Evolutionary conservation across 2,888 invertebrate species (phyloP).

Genomic region (Pterostichus madidus): DNA sequence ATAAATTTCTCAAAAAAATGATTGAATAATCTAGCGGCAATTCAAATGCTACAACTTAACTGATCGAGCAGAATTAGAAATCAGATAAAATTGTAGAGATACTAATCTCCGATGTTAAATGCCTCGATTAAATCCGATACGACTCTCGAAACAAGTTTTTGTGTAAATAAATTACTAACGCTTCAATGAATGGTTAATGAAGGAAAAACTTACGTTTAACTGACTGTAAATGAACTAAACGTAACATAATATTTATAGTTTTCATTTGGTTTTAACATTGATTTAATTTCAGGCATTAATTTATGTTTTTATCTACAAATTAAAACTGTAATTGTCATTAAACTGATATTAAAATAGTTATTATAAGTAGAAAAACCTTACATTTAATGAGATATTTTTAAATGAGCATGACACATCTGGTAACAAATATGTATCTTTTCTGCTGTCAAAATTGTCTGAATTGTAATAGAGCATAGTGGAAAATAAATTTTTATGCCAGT

Average conservation of each 20-base stretch:
- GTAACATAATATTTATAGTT: conserved; percentile 40
- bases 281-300: background rate
- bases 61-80: conserved; percentile 37
- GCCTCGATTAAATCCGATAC: conserved; percentile 40
- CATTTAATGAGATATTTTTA: too few species aligned
- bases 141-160: conserved; percentile 45
- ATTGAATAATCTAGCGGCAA: conserved; percentile 1
- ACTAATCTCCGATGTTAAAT: conserved; percentile 46
- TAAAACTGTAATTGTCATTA: too few species aligned
- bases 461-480: too few species aligned
- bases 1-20: background rate
- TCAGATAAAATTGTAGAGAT: conserved; percentile 37
- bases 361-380: too few species aligned
- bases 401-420: too few species aligned
- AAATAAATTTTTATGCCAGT: too few species aligned
- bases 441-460: too few species aligned
- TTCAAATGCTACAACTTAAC: conserved; percentile 1
- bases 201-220: conserved; percentile 33
- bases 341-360: too few species aligned
- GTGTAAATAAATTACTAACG: conserved; percentile 47
- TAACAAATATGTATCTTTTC: too few species aligned
- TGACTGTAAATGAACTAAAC: conserved; percentile 30
- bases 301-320: too few species aligned
- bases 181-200: conserved; percentile 48
- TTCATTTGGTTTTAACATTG: conserved; percentile 26